Evolutionary conservation across 37 sponge, comb jelly and placozoan species (phyloP), one percentile per base, ranked within the genome.

Genomic region (Geodia barretti): DNA sequence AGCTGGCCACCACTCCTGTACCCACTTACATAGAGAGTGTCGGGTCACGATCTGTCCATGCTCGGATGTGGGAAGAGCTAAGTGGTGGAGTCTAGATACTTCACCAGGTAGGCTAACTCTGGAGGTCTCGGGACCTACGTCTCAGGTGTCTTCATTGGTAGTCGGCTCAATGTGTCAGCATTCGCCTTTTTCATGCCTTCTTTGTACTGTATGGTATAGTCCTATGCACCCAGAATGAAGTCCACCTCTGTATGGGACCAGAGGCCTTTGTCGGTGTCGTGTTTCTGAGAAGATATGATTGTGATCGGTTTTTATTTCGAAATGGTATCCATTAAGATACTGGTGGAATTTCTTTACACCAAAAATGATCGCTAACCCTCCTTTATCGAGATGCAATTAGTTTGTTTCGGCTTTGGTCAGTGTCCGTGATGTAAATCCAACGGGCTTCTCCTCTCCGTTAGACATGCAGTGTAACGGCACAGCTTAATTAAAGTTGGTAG

Each of bases 281-380:
- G 20, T n/a, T 64, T 64, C 5, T 39, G 37, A 30, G 32, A 90
- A 85, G 42, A 90, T 85, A 68, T 82, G 47, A 4, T 81, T 80
- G 64, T 90, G 79, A 58, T 90, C 91, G 11, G 83, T 65, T 24
- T 81, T 38, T 4, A 90, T 36, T 32, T 39, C 43, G 38, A 85
- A 85, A 17, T 41, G 8, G 23, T 68, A 29, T 19, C n/a, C 25
- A 23, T 26, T 26, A 29, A 26, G 20, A 64, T 23, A 23, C 24
- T 29, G 29, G 30, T 4, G 11, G 24, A 26, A 64, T 23, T 5
- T 77, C 85, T 41, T 70, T 85, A 85, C 77, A 19, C 77, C 85
- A 38, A 74, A 90, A 24, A 84, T 58, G 29, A 90, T 74, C 17
- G 82, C 83, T 31, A 85, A 60, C 1, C 67, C 85, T 72, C 83